Conservation (phyloP, 2,888 invertebrate genomes). For the Hirtodrosophila confusa region DNA sequence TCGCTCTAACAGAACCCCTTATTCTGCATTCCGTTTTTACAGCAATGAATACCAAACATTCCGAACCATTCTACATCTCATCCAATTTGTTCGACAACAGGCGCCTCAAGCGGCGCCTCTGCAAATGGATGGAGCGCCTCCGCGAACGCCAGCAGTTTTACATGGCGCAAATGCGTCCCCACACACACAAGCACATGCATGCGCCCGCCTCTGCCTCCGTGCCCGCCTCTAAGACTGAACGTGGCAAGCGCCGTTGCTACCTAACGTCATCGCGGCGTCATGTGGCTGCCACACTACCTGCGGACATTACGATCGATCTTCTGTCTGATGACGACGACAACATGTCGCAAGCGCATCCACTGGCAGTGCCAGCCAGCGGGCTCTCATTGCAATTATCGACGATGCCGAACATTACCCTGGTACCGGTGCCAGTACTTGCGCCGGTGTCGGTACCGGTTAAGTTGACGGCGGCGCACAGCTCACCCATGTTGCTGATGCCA, state of each 20-base stretch:
- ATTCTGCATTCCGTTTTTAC: slow-evolving; percentile 2
- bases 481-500: slow-evolving; percentile 43
- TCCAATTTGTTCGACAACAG: slow-evolving; percentile 78
- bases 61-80: slow-evolving; percentile 82
- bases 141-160: slow-evolving; percentile 50
- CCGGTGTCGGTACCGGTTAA: slow-evolving; percentile 35
- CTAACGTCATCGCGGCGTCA: slow-evolving; percentile 50
- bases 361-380: slow-evolving; percentile 8
- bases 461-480: slow-evolving; percentile 40
- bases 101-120: slow-evolving; percentile 77
- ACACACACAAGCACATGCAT: not conserved
- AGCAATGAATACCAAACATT: slow-evolving; percentile 77
- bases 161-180: slow-evolving; percentile 38
- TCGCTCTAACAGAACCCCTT: not conserved
- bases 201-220: slow-evolving; percentile 3
- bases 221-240: slow-evolving; percentile 58
- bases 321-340: slow-evolving; percentile 71
- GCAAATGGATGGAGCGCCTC: slow-evolving; percentile 67
- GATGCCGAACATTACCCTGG: slow-evolving; percentile 64
- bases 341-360: not conserved
- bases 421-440: slow-evolving; percentile 12
- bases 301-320: slow-evolving; percentile 80
- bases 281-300: slow-evolving; percentile 56
- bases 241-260: slow-evolving; percentile 25
- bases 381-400: slow-evolving; percentile 51